These are phyloP conservation scores for Chydorus sphaericus DNA, from an alignment of 2,888 invertebrate species.

Conservation along the genomic window DNA sequence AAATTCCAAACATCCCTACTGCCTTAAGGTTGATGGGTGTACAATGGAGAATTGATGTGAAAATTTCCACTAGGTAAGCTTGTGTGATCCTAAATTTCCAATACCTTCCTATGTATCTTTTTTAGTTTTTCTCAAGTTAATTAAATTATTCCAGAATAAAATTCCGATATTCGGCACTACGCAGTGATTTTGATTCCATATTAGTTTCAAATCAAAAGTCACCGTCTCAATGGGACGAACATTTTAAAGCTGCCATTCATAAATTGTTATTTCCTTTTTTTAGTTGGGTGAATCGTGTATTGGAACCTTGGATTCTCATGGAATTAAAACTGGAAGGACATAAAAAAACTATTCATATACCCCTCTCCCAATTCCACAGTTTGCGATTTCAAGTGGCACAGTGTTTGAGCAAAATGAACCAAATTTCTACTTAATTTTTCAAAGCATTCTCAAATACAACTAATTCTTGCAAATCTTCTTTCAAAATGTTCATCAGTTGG, in stretches of 20 bases:
- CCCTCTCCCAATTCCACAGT: constrained; percentile 5
- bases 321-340: not conserved
- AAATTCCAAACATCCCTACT: not conserved
- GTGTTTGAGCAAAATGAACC: not conserved
- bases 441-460: constrained; percentile 64
- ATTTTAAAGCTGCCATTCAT: not conserved
- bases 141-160: too few relatives aligned
- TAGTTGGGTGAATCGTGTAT: not conserved
- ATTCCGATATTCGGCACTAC: too few relatives aligned
- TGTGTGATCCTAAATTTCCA: too few relatives aligned
- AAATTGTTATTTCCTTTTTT: not conserved
- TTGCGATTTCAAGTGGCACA: constrained; percentile 6
- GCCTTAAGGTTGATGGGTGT: not conserved
- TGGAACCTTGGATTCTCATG: constrained; percentile 9
- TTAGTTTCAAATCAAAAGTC: too few relatives aligned
- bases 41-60: constrained; percentile 2
- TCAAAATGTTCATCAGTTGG: constrained; percentile 67
- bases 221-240: too few relatives aligned
- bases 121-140: not conserved
- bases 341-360: not conserved
- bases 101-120: not conserved
- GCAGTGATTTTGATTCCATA: too few relatives aligned
- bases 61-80: not conserved
- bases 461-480: constrained; percentile 60
- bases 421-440: constrained; percentile 21